Evolutionary conservation across 2,888 invertebrate species (phyloP).

Genomic region (Charanyca ferruginea): DNA sequence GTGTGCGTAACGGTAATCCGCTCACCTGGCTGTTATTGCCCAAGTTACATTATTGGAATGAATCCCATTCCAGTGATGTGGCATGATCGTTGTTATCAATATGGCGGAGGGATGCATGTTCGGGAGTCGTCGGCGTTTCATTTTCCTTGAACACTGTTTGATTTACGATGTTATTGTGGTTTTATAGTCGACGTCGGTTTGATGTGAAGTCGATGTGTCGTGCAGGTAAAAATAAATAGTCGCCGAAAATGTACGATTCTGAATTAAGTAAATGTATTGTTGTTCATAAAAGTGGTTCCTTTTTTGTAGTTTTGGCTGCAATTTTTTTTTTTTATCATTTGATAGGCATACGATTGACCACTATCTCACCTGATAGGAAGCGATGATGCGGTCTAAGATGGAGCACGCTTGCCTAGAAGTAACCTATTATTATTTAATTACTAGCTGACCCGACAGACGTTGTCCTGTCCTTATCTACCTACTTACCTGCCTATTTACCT

Average conservation of each 20-base stretch:
- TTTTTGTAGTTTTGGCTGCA: background rate
- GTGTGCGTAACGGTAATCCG: conserved; percentile 68
- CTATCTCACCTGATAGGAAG: no score
- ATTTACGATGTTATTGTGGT: conserved; percentile 52
- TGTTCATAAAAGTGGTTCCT: conserved; percentile 7
- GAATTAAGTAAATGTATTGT: conserved; percentile 9
- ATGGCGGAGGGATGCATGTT: conserved; percentile 50
- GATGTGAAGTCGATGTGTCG: conserved; percentile 15
- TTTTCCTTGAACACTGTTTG: conserved; percentile 36
- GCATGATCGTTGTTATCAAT: conserved; percentile 53
- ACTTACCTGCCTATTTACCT: no score
- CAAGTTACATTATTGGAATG: conserved; percentile 65
- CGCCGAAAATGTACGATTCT: background rate
- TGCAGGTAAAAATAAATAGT: conserved; percentile 16
- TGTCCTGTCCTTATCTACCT: no score
- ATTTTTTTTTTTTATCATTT: conserved; percentile 1
- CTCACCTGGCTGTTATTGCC: conserved; percentile 63
- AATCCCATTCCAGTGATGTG: conserved; percentile 54
- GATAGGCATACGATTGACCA: no score
- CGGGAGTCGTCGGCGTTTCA: conserved; percentile 18
- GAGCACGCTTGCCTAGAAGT: no score
- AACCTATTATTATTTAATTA: no score
- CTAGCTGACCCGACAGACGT: no score
- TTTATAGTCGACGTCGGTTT: conserved; percentile 24
- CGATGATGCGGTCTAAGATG: no score